phyloP scores from a whole-genome alignment of 23 tunicate species.

The Phallusia fumigata region DNA sequence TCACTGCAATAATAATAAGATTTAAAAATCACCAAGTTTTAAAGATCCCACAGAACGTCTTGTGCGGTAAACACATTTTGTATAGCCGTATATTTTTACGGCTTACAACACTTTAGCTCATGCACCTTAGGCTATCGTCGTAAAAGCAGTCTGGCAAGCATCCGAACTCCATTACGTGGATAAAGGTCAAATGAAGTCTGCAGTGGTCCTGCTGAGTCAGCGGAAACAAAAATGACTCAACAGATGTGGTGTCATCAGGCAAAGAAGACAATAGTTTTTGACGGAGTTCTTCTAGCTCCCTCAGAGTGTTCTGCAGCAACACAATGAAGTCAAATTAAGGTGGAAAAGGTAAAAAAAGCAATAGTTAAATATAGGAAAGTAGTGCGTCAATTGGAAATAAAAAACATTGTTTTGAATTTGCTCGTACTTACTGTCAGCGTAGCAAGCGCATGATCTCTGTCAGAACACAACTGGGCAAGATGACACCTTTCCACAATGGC shows the following conservation, averaged over 20 bases:
- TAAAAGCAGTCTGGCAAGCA: conserved; percentile 42
- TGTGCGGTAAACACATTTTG: too few relatives aligned
- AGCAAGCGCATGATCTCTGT: conserved; percentile 6
- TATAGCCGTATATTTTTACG: too few relatives aligned
- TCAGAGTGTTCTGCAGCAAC: not conserved
- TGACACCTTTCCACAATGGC: conserved; percentile 33
- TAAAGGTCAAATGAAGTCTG: conserved; percentile 48
- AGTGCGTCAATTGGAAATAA: too few relatives aligned
- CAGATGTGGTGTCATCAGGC: not conserved
- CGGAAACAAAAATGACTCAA: not conserved
- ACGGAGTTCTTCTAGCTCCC: not conserved
- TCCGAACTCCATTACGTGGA: conserved; percentile 47
- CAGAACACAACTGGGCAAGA: conserved; percentile 15
- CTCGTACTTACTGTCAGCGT: conserved; percentile 19
- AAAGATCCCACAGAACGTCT: too few relatives aligned
- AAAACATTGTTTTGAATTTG: too few relatives aligned
- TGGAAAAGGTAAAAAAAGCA: too few relatives aligned
- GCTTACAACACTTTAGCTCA: too few relatives aligned
- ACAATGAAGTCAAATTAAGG: not conserved
- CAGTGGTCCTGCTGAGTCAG: conserved; percentile 23
- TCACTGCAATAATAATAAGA: not conserved
- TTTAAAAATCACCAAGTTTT: too few relatives aligned
- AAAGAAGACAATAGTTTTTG: too few relatives aligned
- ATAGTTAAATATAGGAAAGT: too few relatives aligned
- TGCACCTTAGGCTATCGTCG: conserved; percentile 46